Conservation (phyloP, 2,797 vertebrate genomes). For the Todus mexicanus region DNA sequence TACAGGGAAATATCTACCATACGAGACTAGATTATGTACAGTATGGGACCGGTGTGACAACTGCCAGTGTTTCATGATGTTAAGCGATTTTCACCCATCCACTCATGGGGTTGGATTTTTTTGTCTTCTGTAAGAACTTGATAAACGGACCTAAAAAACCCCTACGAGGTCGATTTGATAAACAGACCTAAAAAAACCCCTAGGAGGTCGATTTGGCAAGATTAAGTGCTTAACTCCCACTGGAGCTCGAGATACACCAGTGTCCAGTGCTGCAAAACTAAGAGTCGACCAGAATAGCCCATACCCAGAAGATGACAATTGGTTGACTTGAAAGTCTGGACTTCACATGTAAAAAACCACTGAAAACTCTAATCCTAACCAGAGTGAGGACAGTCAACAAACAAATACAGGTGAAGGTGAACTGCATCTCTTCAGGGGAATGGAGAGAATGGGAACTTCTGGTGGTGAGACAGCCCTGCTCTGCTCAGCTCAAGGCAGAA, state of each 20-base stretch:
- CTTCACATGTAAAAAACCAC: constrained; percentile 18
- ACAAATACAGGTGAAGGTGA: constrained; percentile 28
- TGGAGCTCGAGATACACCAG: background rate
- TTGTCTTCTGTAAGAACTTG: background rate
- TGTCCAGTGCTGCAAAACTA: background rate
- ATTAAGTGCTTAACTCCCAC: constrained; percentile 6
- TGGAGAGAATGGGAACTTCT: background rate
- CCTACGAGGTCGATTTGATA: background rate
- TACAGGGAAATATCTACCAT: constrained; percentile 59
- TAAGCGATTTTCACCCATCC: background rate
- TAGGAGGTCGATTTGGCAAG: constrained; percentile 29
- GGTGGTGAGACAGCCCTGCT: constrained; percentile 9
- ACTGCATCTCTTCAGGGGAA: constrained; percentile 46
- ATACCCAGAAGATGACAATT: constrained; percentile 36
- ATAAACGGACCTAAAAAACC: background rate
- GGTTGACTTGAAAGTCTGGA: constrained; percentile 43
- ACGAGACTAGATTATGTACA: constrained; percentile 63
- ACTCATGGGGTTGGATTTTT: no score
- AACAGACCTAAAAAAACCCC: background rate
- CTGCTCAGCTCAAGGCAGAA: constrained; percentile 25
- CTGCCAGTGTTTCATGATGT: constrained; percentile 13
- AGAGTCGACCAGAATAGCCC: background rate
- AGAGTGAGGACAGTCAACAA: constrained; percentile 42
- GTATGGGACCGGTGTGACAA: constrained; percentile 51
- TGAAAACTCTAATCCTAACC: constrained; percentile 25